Conservation (phyloP, 2,888 invertebrate genomes). For the Zelleria hepariella region DNA sequence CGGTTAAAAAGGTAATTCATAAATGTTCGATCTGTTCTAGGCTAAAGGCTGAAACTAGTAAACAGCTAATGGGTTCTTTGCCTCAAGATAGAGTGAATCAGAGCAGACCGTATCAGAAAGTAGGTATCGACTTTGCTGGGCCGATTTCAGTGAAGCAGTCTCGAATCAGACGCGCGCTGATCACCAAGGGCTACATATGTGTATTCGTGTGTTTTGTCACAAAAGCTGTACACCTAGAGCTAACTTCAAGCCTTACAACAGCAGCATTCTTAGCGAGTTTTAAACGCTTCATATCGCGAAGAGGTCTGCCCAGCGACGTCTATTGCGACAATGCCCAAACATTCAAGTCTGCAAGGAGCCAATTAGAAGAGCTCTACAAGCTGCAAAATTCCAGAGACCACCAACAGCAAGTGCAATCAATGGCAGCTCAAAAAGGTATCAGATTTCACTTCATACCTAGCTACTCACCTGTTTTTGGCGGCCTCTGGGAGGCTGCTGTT, state of each 20-base stretch:
- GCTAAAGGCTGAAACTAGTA: slow-evolving; percentile 10
- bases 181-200: slow-evolving; percentile 14
- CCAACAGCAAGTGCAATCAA: not conserved
- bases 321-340: no score
- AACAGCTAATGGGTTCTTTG: slow-evolving; percentile 16
- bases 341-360: slow-evolving; percentile 3
- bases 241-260: slow-evolving; percentile 6
- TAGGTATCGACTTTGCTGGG: slow-evolving; percentile 15
- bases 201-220: slow-evolving; percentile 14
- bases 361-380: not conserved
- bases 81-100: slow-evolving; percentile 10
- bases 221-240: slow-evolving; percentile 12
- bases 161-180: slow-evolving; percentile 9
- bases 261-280: slow-evolving; percentile 1
- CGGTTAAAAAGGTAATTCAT: slow-evolving; percentile 14
- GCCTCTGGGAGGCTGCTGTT: not conserved
- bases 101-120: slow-evolving; percentile 11
- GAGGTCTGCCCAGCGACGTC: not conserved
- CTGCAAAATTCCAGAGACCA: not conserved
- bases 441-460: not conserved
- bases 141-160: slow-evolving; percentile 13
- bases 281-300: not conserved
- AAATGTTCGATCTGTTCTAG: slow-evolving; percentile 17
- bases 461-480: not conserved
- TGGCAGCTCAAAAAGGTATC: not conserved